Conservation (phyloP, 2,888 invertebrate species). For the Campoletis raptor region DNA sequence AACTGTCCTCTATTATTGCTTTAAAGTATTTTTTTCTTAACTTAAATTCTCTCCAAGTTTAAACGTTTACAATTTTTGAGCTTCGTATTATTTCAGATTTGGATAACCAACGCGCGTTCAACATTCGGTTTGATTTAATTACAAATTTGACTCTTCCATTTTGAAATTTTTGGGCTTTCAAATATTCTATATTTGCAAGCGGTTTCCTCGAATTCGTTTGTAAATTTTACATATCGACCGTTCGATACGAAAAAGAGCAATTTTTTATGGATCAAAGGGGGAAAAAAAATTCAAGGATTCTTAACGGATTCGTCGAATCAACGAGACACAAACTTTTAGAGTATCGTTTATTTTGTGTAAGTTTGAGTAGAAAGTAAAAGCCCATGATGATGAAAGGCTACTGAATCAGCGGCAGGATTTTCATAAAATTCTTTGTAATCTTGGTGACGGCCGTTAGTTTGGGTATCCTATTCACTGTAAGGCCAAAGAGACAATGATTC, state of each 20-base stretch:
- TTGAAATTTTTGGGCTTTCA: not conserved
- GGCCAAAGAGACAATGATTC: slow-evolving; percentile 83
- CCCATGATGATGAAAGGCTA: slow-evolving; percentile 84
- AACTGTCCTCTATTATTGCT: slow-evolving; percentile 4
- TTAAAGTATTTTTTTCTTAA: not conserved
- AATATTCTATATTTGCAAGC: not conserved
- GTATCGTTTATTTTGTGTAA: slow-evolving; percentile 41
- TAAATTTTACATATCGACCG: no score
- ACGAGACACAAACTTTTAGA: slow-evolving; percentile 59
- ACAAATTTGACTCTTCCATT: not conserved
- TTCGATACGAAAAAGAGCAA: no score
- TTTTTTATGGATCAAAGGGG: not conserved
- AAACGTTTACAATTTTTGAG: not conserved
- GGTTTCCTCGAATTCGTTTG: not conserved
- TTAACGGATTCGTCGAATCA: slow-evolving; percentile 73
- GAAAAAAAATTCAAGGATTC: not conserved
- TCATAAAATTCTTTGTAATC: slow-evolving; percentile 83
- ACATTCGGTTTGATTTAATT: not conserved
- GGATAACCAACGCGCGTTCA: not conserved
- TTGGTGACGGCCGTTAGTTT: slow-evolving; percentile 82
- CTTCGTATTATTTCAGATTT: not conserved
- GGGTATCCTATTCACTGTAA: slow-evolving; percentile 82
- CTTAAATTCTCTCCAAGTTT: not conserved
- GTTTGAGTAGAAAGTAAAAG: slow-evolving; percentile 66
- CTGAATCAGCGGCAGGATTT: slow-evolving; percentile 81